Conservation (phyloP, 2,113 vertebrate genomes). For the Mastomys coucha region DNA sequence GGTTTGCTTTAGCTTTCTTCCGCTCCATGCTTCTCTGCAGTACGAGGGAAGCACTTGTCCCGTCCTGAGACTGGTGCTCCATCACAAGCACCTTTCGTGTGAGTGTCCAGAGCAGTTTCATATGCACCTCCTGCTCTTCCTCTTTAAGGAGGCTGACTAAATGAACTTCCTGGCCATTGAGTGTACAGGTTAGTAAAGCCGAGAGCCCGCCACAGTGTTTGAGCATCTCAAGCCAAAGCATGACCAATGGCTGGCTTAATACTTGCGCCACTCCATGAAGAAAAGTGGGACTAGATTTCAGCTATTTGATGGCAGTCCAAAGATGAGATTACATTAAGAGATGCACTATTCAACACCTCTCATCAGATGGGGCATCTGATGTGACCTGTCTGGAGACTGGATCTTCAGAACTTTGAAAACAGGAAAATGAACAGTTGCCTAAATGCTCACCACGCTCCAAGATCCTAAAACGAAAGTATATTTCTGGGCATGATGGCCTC, state of each 20-base stretch:
- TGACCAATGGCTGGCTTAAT: neutral
- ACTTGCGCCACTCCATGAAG: neutral
- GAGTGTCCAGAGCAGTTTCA: slow-evolving; percentile 14
- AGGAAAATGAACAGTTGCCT: neutral
- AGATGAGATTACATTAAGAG: neutral
- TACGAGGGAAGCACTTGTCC: neutral
- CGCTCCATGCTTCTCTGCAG: slow-evolving; percentile 46
- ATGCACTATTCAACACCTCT: neutral
- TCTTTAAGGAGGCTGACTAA: neutral
- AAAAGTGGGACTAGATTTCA: neutral
- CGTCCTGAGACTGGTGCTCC: neutral
- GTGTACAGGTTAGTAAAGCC: accelerated
- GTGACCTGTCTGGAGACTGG: neutral
- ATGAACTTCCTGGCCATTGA: neutral
- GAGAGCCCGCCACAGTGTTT: accelerated
- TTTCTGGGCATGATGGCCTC: accelerated
- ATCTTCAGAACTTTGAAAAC: neutral
- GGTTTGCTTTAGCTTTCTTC: slow-evolving; percentile 58
- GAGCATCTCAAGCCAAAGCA: neutral
- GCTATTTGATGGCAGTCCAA: neutral
- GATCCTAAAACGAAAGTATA: neutral
- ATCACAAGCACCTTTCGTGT: neutral
- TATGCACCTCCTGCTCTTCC: neutral
- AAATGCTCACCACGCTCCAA: neutral
- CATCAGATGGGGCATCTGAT: neutral